Conservation (phyloP, 2,888 invertebrate genomes). For the Rhimphoctona megacephalus region DNA sequence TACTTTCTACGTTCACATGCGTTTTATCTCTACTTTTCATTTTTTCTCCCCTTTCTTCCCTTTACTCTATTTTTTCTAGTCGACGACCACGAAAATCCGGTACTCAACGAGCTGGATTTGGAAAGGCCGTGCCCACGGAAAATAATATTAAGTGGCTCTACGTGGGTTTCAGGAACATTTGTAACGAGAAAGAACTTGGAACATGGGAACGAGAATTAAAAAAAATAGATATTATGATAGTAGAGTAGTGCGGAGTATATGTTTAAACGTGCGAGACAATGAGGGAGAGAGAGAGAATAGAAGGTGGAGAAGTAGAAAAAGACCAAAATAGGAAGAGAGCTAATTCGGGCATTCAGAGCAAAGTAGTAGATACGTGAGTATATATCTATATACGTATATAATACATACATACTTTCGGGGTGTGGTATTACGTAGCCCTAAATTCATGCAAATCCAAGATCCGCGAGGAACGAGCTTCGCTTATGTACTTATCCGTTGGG, state of each 20-base stretch:
- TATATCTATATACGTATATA: constrained; percentile 23
- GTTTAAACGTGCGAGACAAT: constrained; percentile 36
- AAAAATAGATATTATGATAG: constrained; percentile 45
- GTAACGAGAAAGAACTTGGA: constrained; percentile 38
- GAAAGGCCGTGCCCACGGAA: constrained; percentile 65
- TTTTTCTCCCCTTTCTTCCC: constrained; percentile 59
- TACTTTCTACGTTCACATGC: constrained; percentile 1
- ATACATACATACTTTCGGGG: constrained; percentile 26
- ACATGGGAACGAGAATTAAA: constrained; percentile 28
- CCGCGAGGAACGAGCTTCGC: constrained; percentile 60
- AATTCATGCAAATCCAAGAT: constrained; percentile 69
- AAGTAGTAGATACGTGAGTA: constrained; percentile 52
- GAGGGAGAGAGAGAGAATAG: constrained; percentile 1
- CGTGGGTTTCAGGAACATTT: constrained; percentile 61
- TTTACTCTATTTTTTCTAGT: constrained; percentile 48
- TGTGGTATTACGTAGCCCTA: constrained; percentile 63
- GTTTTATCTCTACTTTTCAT: constrained; percentile 23
- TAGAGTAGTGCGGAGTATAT: constrained; percentile 14
- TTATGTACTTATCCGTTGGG: constrained; percentile 67
- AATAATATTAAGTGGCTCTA: constrained; percentile 73
- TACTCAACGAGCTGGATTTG: constrained; percentile 69
- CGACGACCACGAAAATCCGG: constrained; percentile 59
- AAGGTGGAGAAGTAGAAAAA: constrained; percentile 18
- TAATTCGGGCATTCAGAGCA: constrained; percentile 53
- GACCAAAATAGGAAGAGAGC: constrained; percentile 21